Conservation (phyloP, 1,140 invertebrate species). For the Carposina sasakii region DNA sequence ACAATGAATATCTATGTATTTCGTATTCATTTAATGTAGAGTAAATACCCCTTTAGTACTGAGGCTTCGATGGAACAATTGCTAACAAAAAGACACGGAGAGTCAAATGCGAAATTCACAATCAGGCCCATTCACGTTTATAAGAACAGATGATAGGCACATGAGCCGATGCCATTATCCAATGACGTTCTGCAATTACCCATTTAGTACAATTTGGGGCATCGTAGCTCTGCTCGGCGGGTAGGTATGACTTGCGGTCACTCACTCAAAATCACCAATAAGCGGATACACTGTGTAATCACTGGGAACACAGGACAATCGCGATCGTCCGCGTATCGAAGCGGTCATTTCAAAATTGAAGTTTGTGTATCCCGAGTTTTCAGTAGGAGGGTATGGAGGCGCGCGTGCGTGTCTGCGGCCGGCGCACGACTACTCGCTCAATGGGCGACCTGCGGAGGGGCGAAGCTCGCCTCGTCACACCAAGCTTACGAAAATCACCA, state of each 20-base stretch:
- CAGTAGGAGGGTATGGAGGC: conserved; percentile 40
- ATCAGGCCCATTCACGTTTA: conserved; percentile 49
- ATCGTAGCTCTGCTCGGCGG: conserved; percentile 53
- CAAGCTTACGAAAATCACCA: conserved; percentile 67
- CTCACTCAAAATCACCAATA: conserved; percentile 66
- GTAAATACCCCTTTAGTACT: conserved; percentile 43
- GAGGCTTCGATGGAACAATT: conserved; percentile 51
- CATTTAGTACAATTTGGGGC: conserved; percentile 69
- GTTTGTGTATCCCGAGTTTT: conserved; percentile 35
- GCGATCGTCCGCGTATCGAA: conserved; percentile 40
- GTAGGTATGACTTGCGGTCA: conserved; percentile 49
- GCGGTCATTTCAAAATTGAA: conserved; percentile 48
- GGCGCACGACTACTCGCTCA: conserved; percentile 60
- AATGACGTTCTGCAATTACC: conserved; percentile 70
- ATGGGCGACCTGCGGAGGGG: conserved; percentile 62
- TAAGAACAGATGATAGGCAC: conserved; percentile 51
- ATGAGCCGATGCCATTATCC: conserved; percentile 66
- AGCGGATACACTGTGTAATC: conserved; percentile 52
- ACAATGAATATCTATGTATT: too few relatives aligned
- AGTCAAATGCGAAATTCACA: conserved; percentile 63
- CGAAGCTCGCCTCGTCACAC: conserved; percentile 61
- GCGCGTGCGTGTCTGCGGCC: conserved; percentile 58
- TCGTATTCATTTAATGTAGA: conserved; percentile 51
- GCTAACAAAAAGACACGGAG: conserved; percentile 50
- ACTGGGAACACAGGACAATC: conserved; percentile 41